Conservation (phyloP, 2,797 vertebrate species). For the Oryzias sinensis region DNA sequence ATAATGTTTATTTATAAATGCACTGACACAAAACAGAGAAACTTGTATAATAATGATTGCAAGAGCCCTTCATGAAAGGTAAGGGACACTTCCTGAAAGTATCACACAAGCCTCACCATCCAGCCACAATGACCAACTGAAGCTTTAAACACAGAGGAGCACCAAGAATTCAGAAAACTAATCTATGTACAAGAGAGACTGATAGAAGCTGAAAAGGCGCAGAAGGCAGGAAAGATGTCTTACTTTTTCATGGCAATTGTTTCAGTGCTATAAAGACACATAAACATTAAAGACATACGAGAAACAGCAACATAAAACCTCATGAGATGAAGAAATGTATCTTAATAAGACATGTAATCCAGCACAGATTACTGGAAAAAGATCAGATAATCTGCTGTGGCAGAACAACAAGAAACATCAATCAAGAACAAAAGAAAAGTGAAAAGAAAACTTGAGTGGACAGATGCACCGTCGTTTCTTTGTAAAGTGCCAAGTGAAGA, state of each 20-base stretch:
- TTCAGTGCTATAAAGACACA: conserved; percentile 87
- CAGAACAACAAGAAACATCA: conserved; percentile 13
- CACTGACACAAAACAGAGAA: conserved; percentile 57
- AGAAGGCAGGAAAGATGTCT: conserved; percentile 72
- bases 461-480: conserved; percentile 41
- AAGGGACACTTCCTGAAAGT: conserved; percentile 72
- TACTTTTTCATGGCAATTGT: conserved; percentile 89
- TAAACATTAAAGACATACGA: conserved; percentile 5
- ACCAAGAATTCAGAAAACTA: conserved; percentile 75
- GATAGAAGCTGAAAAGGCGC: conserved; percentile 26
- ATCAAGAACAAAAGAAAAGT: conserved; percentile 23
- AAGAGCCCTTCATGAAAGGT: conserved; percentile 75
- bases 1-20: conserved; percentile 69
- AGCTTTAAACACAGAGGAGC: conserved; percentile 72
- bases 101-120: conserved; percentile 70
- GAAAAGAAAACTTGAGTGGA: conserved; percentile 29
- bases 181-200: conserved; percentile 71
- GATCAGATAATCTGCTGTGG: conserved; percentile 1
- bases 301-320: conserved; percentile 60
- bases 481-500: conserved; percentile 77
- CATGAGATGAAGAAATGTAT: conserved; percentile 57
- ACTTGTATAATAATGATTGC: conserved; percentile 62
- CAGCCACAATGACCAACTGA: conserved; percentile 68
- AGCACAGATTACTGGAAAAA: conserved; percentile 31
- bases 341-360: conserved; percentile 40